Evolutionary conservation across 2,113 vertebrate genomes (phyloP).

Genomic region (Perca schrenkii): DNA sequence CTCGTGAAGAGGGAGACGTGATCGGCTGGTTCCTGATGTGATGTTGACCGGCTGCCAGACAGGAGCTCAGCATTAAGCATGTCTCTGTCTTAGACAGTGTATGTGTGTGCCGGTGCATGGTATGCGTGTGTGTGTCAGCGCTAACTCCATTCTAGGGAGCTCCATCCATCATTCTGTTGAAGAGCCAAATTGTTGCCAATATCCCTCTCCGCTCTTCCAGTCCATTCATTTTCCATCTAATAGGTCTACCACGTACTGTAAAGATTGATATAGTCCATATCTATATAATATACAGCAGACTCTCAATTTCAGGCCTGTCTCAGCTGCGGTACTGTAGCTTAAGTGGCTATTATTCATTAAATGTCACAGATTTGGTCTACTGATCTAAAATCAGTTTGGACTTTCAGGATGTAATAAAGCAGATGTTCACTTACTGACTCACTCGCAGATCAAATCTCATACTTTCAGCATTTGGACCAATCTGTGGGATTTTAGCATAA

Average conservation of each 20-base stretch:
- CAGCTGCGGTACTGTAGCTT: neutral
- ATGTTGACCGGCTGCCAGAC: conserved; percentile 40
- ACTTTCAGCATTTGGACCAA: neutral
- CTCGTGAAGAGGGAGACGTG: neutral
- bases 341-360: conserved; percentile 54
- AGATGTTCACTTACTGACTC: neutral
- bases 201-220: conserved; percentile 43
- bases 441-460: neutral
- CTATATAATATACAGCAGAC: conserved; percentile 30
- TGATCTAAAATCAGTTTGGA: conserved; percentile 36
- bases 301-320: conserved; percentile 33
- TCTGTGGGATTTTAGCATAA: conserved; percentile 8
- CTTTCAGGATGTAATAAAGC: conserved; percentile 23
- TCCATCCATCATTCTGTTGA: conserved; percentile 61
- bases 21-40: neutral
- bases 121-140: neutral
- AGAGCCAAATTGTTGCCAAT: conserved; percentile 58
- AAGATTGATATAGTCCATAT: conserved; percentile 61
- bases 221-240: conserved; percentile 56
- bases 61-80: conserved; percentile 34
- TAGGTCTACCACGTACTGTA: conserved; percentile 38
- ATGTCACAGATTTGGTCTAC: conserved; percentile 34
- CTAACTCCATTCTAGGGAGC: conserved; percentile 20
- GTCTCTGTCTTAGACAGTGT: conserved; percentile 28
- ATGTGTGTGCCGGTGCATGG: neutral